phyloP scores from a whole-genome alignment of 2,797 vertebrate genomes.

The Neoniphon sammara region DNA sequence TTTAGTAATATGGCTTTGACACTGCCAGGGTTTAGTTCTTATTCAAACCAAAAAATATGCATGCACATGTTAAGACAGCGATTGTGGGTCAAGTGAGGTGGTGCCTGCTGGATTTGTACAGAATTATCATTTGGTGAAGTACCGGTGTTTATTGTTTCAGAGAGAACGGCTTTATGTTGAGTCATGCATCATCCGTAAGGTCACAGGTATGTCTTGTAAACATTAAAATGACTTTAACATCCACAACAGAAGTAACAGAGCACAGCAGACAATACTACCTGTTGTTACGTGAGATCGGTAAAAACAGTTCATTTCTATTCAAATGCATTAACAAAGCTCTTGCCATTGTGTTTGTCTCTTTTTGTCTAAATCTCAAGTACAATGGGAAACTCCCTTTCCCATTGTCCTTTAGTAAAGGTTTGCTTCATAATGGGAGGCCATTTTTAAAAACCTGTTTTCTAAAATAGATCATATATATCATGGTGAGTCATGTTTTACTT shows the following conservation, averaged over 20 bases:
- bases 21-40: too few species aligned
- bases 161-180: background rate
- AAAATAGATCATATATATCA: conserved; percentile 43
- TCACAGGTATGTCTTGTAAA: conserved; percentile 5
- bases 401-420: conserved; percentile 35
- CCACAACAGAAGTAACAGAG: conserved; percentile 22
- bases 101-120: background rate
- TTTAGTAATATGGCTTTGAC: too few species aligned
- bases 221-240: conserved; percentile 1
- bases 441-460: conserved; percentile 45
- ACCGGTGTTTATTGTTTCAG: conserved; percentile 17
- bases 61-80: background rate
- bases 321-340: conserved; percentile 8
- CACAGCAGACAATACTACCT: conserved; percentile 26
- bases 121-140: conserved; percentile 9
- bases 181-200: conserved; percentile 1
- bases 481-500: conserved; percentile 58
- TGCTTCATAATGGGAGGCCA: conserved; percentile 47
- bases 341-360: conserved; percentile 1
- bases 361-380: conserved; percentile 12
- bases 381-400: conserved; percentile 1
- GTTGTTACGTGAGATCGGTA: conserved; percentile 35
- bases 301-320: conserved; percentile 38
- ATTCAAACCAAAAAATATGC: too few species aligned
- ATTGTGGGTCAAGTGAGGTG: background rate